Conservation (phyloP, 2,113 vertebrate species). For the Pantherophis guttatus region DNA sequence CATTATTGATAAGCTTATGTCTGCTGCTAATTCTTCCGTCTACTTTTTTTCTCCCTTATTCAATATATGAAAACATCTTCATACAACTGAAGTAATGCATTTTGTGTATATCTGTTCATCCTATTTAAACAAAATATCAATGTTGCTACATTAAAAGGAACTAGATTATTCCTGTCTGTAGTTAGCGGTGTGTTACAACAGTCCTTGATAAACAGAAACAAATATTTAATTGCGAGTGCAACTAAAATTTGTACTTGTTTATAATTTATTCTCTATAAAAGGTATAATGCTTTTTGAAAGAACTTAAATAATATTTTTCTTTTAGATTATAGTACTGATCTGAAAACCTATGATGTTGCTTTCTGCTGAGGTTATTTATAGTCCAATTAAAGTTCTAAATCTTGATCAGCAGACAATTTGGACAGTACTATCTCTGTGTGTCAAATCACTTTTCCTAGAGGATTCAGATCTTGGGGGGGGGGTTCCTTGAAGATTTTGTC, state of each 20-base stretch:
- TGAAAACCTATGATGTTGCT: neutral
- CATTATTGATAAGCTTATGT: neutral
- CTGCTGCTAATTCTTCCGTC: neutral
- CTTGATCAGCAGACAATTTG: neutral
- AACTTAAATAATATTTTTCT: neutral
- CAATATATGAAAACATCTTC: neutral
- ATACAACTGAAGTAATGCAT: neutral
- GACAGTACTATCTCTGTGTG: neutral
- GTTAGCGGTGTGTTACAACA: neutral
- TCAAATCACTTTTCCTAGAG: neutral
- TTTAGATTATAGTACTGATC: neutral
- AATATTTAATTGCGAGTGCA: neutral
- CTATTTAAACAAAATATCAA: neutral
- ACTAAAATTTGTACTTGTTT: neutral
- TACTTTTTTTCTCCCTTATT: neutral
- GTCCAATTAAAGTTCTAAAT: neutral
- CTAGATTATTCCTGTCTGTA: neutral
- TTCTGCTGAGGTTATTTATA: neutral
- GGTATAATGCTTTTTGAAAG: neutral
- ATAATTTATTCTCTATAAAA: neutral
- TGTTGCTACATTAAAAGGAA: neutral
- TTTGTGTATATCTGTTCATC: neutral
- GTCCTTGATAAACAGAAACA: neutral
- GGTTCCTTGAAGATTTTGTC: neutral
- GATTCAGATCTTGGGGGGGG: neutral